phyloP scores from a whole-genome alignment of 1,140 invertebrate genomes.

The Trachymyrmex septentrionalis region DNA sequence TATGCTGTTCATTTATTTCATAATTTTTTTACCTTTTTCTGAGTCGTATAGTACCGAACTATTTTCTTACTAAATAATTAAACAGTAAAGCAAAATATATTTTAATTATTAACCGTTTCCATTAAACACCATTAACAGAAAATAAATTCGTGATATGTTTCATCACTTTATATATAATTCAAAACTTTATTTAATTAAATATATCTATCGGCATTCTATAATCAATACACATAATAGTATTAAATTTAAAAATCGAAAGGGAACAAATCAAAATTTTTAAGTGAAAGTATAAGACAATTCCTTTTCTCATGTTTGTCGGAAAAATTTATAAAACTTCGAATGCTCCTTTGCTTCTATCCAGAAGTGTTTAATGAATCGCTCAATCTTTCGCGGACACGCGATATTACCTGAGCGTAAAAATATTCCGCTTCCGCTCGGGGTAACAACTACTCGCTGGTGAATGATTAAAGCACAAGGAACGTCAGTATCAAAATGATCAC shows the following conservation, averaged over 20 bases:
- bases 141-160: no score
- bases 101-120: not conserved
- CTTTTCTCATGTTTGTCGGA: not conserved
- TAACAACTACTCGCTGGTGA: conserved; percentile 23
- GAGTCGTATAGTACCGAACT: not conserved
- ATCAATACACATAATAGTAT: not conserved
- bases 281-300: not conserved
- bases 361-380: conserved; percentile 58
- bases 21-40: not conserved
- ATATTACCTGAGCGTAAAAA: conserved; percentile 63
- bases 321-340: conserved; percentile 10
- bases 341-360: conserved; percentile 9
- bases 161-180: conserved; percentile 10
- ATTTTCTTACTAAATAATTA: conserved; percentile 10
- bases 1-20: not conserved
- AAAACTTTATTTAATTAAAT: not conserved
- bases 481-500: conserved; percentile 62
- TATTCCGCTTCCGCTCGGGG: conserved; percentile 47
- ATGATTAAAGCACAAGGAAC: conserved; percentile 60
- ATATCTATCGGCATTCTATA: not conserved
- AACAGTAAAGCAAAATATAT: not conserved
- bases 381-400: conserved; percentile 52
- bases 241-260: not conserved
- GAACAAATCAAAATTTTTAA: not conserved
- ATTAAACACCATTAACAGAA: not conserved